phyloP scores from a whole-genome alignment of 2,113 vertebrate species.

The Bubo scandiacus region DNA sequence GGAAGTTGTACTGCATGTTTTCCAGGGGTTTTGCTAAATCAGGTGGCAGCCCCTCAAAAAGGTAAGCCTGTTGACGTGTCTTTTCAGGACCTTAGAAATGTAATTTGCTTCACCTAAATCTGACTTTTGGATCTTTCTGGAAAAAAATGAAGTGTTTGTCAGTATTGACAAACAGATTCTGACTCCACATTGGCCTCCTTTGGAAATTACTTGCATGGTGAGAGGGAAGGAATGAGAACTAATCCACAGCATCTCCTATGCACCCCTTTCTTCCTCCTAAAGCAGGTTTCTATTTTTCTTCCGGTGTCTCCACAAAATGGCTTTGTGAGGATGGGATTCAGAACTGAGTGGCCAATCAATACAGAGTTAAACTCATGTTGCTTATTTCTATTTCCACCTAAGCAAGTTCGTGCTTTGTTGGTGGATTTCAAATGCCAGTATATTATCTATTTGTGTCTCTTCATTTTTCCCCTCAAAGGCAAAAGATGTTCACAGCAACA shows the following conservation, averaged over 20 bases:
- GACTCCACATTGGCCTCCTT: not conserved
- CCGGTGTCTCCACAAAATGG: not conserved
- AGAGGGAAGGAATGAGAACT: not conserved
- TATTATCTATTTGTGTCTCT: not conserved
- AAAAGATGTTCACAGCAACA: not conserved
- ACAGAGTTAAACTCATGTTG: not conserved
- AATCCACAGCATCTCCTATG: fast-evolving
- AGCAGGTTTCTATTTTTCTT: fast-evolving
- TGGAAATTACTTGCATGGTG: not conserved
- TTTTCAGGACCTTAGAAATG: not conserved
- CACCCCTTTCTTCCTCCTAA: not conserved
- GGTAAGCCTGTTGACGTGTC: fast-evolving
- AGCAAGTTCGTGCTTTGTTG: not conserved
- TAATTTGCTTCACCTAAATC: not conserved
- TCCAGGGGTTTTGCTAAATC: not conserved
- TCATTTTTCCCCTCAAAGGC: not conserved
- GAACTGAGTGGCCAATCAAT: not conserved
- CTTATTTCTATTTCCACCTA: not conserved
- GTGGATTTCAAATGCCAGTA: not conserved
- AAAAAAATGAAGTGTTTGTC: not conserved
- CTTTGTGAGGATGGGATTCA: not conserved
- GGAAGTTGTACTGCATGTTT: not conserved
- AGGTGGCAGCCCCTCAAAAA: not conserved
- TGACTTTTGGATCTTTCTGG: not conserved
- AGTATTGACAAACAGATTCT: not conserved